Evolutionary conservation across 2,797 vertebrate genomes (phyloP).

Genomic region (Eremophila alpestris): DNA sequence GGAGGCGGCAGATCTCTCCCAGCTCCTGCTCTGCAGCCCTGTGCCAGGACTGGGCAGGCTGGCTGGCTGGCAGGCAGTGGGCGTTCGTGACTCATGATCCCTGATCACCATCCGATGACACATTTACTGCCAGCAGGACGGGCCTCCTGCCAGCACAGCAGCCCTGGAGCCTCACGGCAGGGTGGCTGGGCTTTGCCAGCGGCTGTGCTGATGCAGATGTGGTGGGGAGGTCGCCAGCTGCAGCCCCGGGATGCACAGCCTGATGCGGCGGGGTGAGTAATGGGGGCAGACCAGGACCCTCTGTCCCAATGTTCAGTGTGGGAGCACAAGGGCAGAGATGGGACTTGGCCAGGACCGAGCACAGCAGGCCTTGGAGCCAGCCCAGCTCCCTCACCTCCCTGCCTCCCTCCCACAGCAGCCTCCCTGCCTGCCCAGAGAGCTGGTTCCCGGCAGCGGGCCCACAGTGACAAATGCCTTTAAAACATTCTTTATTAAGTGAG

Average conservation of each 20-base stretch:
- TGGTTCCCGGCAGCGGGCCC: rapidly evolving
- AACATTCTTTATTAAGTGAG: not conserved
- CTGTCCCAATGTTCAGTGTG: rapidly evolving
- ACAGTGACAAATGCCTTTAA: not conserved
- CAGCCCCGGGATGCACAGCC: not conserved
- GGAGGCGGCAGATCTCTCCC: not conserved
- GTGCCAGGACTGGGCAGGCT: not conserved
- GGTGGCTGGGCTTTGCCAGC: not conserved
- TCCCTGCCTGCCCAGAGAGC: not conserved
- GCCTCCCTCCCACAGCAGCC: not conserved
- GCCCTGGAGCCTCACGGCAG: not conserved
- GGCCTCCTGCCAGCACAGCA: not conserved
- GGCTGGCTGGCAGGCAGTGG: not conserved
- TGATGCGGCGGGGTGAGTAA: not conserved
- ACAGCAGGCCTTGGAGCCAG: not conserved
- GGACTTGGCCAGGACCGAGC: not conserved
- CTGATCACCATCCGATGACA: not conserved
- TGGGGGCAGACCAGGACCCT: not conserved
- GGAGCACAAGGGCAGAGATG: not conserved
- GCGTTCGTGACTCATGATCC: slow-evolving; percentile 24
- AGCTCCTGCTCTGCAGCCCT: not conserved
- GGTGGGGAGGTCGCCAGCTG: not conserved
- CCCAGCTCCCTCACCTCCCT: not conserved
- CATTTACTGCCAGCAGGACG: not conserved
- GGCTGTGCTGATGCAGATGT: not conserved